Evolutionary conservation across 1,140 invertebrate genomes (phyloP), one percentile per base, ranked within the genome.

Genomic region (Drosophila lacteicornis): DNA sequence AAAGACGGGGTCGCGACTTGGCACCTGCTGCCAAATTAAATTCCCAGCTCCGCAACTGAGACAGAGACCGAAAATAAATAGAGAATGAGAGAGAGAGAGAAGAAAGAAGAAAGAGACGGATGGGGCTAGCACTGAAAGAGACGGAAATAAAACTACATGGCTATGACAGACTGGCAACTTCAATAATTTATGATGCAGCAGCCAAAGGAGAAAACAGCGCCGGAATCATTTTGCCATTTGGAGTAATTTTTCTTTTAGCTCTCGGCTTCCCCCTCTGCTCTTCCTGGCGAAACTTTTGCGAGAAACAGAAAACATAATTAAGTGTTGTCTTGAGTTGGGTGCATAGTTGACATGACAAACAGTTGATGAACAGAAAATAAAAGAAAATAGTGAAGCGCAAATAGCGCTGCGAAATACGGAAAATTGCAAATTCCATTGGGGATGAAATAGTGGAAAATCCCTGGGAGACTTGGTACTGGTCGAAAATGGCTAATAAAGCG

Each of bases 1-100:
- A 79, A 87, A 87, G 84, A 84, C 63, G 61, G 51, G 66, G 84
- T 83, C 80, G 84, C 79, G 45, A 47, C 50, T 60, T 71, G 60
- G 82, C 84, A 87, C 84, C 84, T 84, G 80, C 65, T 80, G 84
- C 80, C 83, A 87, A 88, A 87, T 87, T 71, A 87, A 87, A 87
- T 80, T 71, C 73, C 46, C 62, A 49, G 33, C 27, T 17, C 22
- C 19, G 66, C 19, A 19, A 55, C 47, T 68, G 27, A 67, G 49
- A 60, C n/a, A 25, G 45, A 70, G 58, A 70, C 40, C 0, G 45
- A 55, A 60, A 57, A 46, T 61, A 47, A 51, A 58, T 22, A 56
- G 19, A 19, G 58, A 42, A 25, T 36, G 19, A 38, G 15, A 8
- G 49, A 40, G 19, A 60, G 45, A 17, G 19, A 22, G 19, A 22